Base-by-base conservation (phyloP, 2,113 vertebrate species). In the Albula glossodonta region DNA sequence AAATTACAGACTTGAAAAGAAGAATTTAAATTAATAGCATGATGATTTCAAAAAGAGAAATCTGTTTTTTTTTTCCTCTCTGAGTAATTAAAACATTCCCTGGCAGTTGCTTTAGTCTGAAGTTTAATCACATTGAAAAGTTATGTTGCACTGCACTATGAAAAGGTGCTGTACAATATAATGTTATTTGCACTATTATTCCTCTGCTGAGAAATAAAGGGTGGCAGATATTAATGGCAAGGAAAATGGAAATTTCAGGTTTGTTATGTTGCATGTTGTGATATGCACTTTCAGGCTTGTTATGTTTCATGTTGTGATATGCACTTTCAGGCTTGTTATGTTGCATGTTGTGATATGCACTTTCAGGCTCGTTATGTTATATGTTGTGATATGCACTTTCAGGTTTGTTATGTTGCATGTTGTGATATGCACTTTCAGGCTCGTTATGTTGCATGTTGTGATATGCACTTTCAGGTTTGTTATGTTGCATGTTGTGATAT, bases 1-100 rank as follows among this genome's bases (percentile, higher is more conserved):
- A 81, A 81, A 81, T 81, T 51, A 52, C 80, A 80, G 50, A 81
- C 80, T 81, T 51, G 70, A 74, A 74, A 74, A 74, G 70, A 22
- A 74, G 10, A 31, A 6, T n/a, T 5, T 74, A 31, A 74, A 74
- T 74, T 74, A 74, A 74, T 74, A 74, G 10, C 70, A 31, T 74
- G 70, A 17, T 70, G 17, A 74, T 74, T 74, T 74, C 70, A 74
- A 22, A 74, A 2, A 74, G n/a, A 74, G 70, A 74, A 74, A n/a
- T 74, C 31, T 74, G 19, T 10, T 74, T 74, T 74, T 31, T n/a
- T 13, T 10, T 19, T 15, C 25, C 17, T 22, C 60, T 66, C 60
- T 22, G 70, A 74, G 70, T 74, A 74, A 74, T 74, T 74, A 74
- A 74, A 74, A 74, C n/a, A 31, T 74, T 74, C 70, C 22, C 10